phyloP scores from a whole-genome alignment of 2,888 invertebrate species.

The Terebella lapidaria region DNA sequence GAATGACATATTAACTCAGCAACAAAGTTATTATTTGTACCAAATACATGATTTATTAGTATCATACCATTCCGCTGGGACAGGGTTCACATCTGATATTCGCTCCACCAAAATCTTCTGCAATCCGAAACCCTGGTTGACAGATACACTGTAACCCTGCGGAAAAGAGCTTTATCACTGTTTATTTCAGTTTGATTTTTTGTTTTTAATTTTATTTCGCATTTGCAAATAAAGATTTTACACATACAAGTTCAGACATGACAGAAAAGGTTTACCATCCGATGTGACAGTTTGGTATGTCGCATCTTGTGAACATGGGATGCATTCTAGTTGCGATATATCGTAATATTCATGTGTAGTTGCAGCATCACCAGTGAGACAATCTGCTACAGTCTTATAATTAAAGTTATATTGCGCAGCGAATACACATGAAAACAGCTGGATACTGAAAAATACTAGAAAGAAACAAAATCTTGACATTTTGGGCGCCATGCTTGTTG shows the following conservation, averaged over 20 bases:
- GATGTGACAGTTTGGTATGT: not conserved
- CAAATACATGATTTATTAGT: not conserved
- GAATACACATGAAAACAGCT: too few relatives aligned
- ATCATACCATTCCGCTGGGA: not conserved
- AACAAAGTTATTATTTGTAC: too few relatives aligned
- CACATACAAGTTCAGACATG: too few relatives aligned
- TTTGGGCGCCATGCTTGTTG: not conserved
- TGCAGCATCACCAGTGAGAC: not conserved
- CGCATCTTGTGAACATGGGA: not conserved
- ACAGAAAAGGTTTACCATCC: too few relatives aligned
- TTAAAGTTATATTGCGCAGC: not conserved
- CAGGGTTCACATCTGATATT: not conserved
- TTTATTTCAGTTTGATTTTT: too few relatives aligned
- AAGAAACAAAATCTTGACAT: too few relatives aligned
- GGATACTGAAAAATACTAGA: too few relatives aligned
- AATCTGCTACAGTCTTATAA: not conserved
- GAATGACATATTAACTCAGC: too few relatives aligned
- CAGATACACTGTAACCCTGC: too few relatives aligned
- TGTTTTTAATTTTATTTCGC: too few relatives aligned
- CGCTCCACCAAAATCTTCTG: conserved; percentile 2
- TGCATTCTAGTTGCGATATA: not conserved
- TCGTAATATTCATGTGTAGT: not conserved
- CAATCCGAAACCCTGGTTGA: not conserved
- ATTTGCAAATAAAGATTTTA: too few relatives aligned
- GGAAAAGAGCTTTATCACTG: too few relatives aligned